Conservation (phyloP, 2,113 vertebrate genomes). For the Thalassoma bifasciatum region DNA sequence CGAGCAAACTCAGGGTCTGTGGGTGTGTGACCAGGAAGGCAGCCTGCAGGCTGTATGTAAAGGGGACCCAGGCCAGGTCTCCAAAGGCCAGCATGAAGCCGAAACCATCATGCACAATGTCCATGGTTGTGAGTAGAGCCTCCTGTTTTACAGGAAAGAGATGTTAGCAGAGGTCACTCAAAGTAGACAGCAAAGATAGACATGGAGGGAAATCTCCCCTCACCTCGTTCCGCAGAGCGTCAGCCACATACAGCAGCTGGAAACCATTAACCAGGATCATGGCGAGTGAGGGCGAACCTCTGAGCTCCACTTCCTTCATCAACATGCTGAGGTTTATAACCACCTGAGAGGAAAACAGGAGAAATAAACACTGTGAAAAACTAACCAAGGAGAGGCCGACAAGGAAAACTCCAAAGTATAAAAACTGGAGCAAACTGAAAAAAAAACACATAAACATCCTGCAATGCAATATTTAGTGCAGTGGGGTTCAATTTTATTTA, state of each 20-base stretch:
- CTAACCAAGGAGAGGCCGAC: too few species aligned
- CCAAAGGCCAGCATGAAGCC: conserved; percentile 94
- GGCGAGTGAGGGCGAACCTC: conserved; percentile 86
- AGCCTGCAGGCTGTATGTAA: conserved; percentile 90
- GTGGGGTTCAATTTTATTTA: too few species aligned
- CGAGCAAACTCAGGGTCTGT: conserved; percentile 76
- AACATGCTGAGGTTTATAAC: conserved; percentile 90
- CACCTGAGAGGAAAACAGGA: conserved; percentile 75
- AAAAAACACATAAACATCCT: too few species aligned
- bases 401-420: background rate
- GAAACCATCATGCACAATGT: conserved; percentile 91
- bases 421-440: too few species aligned
- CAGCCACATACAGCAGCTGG: conserved; percentile 89
- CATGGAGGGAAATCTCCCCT: background rate
- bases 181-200: background rate
- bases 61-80: conserved; percentile 91
- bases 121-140: conserved; percentile 91
- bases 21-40: conserved; percentile 89
- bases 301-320: conserved; percentile 87
- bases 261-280: conserved; percentile 91
- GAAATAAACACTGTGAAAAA: background rate
- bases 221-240: conserved; percentile 91
- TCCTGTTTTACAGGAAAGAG: conserved; percentile 78
- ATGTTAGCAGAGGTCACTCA: background rate
- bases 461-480: too few species aligned